phyloP scores from a whole-genome alignment of 2,888 invertebrate genomes.

The Meliscaeva auricollis region DNA sequence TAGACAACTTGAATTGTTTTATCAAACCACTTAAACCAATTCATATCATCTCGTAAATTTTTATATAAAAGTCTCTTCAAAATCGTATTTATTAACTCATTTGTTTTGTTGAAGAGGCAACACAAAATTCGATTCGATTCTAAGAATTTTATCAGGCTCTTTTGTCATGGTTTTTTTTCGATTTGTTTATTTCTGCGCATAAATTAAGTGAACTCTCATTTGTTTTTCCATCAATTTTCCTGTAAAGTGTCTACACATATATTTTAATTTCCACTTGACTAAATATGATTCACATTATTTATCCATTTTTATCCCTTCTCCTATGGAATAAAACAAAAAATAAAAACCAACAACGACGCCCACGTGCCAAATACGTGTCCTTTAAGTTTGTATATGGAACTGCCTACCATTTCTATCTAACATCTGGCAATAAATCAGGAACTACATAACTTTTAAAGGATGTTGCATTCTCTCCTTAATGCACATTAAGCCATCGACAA shows the following conservation, averaged over 20 bases:
- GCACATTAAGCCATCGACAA: slow-evolving; percentile 63
- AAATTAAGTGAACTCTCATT: slow-evolving; percentile 60
- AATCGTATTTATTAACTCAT: slow-evolving; percentile 44
- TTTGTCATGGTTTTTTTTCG: too few species aligned
- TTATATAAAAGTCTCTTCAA: slow-evolving; percentile 23
- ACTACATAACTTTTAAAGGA: neutral
- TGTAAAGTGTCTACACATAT: slow-evolving; percentile 46
- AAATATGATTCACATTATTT: slow-evolving; percentile 11
- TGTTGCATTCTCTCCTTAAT: slow-evolving; percentile 31
- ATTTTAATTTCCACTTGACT: slow-evolving; percentile 51
- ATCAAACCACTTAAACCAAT: neutral
- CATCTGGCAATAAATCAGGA: slow-evolving; percentile 44
- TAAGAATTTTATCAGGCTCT: slow-evolving; percentile 6
- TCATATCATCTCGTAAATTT: neutral
- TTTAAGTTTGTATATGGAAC: neutral
- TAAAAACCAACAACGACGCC: neutral
- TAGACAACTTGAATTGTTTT: neutral
- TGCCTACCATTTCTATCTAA: neutral
- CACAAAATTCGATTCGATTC: slow-evolving; percentile 11
- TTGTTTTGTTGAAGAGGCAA: slow-evolving; percentile 9
- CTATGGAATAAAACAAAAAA: neutral
- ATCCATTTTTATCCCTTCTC: neutral
- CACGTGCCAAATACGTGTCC: slow-evolving; percentile 33
- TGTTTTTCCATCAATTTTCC: slow-evolving; percentile 21
- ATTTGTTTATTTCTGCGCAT: slow-evolving; percentile 8